Evolutionary conservation across 1,140 invertebrate species (phyloP).

Genomic region (Paralvinella palmiformis): DNA sequence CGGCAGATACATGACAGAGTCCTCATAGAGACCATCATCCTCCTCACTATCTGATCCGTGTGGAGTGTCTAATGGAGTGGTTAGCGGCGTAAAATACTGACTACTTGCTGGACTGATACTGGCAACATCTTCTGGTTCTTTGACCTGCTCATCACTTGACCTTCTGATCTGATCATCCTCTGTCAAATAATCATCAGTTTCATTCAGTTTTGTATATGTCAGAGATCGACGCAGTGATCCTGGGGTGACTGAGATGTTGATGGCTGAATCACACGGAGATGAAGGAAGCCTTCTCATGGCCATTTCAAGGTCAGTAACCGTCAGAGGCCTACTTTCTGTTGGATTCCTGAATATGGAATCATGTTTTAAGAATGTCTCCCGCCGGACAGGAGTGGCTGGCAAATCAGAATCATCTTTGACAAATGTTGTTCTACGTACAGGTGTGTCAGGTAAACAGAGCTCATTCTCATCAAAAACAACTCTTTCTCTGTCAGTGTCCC

Average conservation of each 20-base stretch:
- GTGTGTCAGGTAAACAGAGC: conserved; percentile 1
- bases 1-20: too few relatives aligned
- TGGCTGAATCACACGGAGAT: background rate
- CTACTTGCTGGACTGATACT: background rate
- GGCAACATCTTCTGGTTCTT: background rate
- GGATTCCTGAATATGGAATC: background rate
- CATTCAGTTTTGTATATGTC: conserved; percentile 5
- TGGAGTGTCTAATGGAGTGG: too few relatives aligned
- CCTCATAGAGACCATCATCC: too few relatives aligned
- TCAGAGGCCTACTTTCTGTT: background rate
- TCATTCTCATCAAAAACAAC: conserved; percentile 4
- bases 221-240: background rate
- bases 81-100: background rate
- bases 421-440: background rate
- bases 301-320: background rate
- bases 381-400: conserved; percentile 1
- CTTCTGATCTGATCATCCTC: background rate
- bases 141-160: background rate
- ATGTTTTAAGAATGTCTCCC: conserved; percentile 6
- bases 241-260: background rate
- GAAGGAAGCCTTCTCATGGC: background rate
- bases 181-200: background rate
- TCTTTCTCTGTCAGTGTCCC: background rate
- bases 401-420: conserved; percentile 5
- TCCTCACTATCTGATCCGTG: too few relatives aligned